phyloP scores from a whole-genome alignment of 2,888 invertebrate species.

The Cheilosia scutellata region DNA sequence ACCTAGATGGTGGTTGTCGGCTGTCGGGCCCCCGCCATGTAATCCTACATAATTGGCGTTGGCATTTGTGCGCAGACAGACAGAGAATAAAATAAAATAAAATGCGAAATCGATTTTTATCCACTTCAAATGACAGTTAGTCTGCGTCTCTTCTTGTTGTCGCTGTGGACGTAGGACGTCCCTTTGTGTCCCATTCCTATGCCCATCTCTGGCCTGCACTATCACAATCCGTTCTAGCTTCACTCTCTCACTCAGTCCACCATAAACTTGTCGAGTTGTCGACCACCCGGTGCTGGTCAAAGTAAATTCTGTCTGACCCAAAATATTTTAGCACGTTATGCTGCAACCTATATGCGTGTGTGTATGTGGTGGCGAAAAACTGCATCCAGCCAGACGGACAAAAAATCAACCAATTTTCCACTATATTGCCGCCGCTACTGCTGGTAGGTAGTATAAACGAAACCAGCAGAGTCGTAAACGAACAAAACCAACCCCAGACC shows the following conservation, averaged over 20 bases:
- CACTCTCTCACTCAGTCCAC: conserved; percentile 20
- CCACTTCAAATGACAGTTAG: conserved; percentile 70
- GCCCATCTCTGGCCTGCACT: conserved; percentile 55
- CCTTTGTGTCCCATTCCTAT: conserved; percentile 42
- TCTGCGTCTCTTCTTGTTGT: conserved; percentile 34
- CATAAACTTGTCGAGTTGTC: conserved; percentile 8
- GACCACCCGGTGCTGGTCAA: conserved; percentile 44
- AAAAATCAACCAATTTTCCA: conserved; percentile 67
- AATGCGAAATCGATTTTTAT: conserved; percentile 75
- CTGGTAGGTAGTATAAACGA: conserved; percentile 37
- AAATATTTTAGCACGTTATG: conserved; percentile 64
- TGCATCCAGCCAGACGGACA: conserved; percentile 62
- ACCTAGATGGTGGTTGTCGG: conserved; percentile 24
- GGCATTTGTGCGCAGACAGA: conserved; percentile 66
- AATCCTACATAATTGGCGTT: conserved; percentile 72
- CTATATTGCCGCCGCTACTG: conserved; percentile 32
- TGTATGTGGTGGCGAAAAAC: conserved; percentile 21
- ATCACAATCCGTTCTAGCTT: conserved; percentile 52
- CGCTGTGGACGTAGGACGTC: neutral
- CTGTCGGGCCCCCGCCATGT: conserved; percentile 44
- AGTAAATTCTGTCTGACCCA: conserved; percentile 74
- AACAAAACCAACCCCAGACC: conserved; percentile 14
- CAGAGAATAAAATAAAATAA: conserved; percentile 67
- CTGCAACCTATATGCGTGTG: conserved; percentile 40
- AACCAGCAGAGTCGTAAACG: conserved; percentile 46